These are phyloP conservation scores for Venusia cambrica DNA, from an alignment of 2,888 invertebrate genomes.

Conservation along the genomic window DNA sequence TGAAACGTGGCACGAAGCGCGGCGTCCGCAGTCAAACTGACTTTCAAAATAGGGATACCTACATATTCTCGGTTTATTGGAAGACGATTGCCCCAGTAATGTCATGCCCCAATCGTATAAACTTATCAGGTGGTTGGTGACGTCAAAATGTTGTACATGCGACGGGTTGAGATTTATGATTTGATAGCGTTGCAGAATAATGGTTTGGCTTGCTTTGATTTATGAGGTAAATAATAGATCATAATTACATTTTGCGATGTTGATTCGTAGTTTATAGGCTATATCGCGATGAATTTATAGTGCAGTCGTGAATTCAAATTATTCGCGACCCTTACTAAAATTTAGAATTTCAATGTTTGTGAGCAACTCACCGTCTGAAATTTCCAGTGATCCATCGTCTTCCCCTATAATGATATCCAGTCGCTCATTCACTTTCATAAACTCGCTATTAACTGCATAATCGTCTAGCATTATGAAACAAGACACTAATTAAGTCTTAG, in stretches of 20 bases:
- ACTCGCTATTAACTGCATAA: conserved; percentile 10
- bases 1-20: conserved; percentile 50
- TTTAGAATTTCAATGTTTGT: too few species aligned
- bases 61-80: conserved; percentile 56
- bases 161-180: conserved; percentile 40
- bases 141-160: conserved; percentile 55
- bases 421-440: conserved; percentile 14
- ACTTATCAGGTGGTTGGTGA: conserved; percentile 65
- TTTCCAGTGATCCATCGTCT: conserved; percentile 16
- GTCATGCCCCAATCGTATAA: conserved; percentile 56
- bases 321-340: too few species aligned
- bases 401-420: conserved; percentile 14
- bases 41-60: conserved; percentile 54
- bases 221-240: conserved; percentile 30
- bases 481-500: conserved; percentile 9
- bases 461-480: conserved; percentile 12
- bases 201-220: conserved; percentile 30
- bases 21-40: conserved; percentile 65
- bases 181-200: conserved; percentile 35
- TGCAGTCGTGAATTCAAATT: conserved; percentile 12
- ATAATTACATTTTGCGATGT: conserved; percentile 29
- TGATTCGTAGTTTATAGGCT: conserved; percentile 16
- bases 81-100: conserved; percentile 57
- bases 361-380: conserved; percentile 19
- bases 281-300: conserved; percentile 12